Evolutionary conservation across 1,140 invertebrate species (phyloP).

Genomic region (Ruditapes philippinarum): DNA sequence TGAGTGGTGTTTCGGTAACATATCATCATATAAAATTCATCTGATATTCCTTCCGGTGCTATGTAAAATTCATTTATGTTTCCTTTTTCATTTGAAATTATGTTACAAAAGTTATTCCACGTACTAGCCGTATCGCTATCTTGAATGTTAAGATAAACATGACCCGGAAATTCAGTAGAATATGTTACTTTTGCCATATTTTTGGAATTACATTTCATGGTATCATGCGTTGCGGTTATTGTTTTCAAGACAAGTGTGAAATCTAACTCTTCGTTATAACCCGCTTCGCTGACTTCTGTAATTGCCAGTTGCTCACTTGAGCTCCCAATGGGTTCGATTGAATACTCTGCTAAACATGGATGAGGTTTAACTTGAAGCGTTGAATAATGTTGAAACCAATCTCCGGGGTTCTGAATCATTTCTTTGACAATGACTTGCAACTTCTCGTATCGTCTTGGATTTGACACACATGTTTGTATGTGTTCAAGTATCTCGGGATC

Average conservation of each 20-base stretch:
- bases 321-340: background rate
- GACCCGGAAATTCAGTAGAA: background rate
- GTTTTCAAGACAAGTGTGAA: background rate
- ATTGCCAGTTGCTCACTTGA: background rate
- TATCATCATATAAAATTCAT: background rate
- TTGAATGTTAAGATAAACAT: background rate
- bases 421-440: background rate
- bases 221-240: background rate
- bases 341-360: background rate
- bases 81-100: background rate
- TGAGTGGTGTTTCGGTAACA: background rate
- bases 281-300: background rate
- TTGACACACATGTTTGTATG: background rate
- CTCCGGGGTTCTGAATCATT: background rate
- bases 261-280: background rate
- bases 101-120: background rate
- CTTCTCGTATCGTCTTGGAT: background rate
- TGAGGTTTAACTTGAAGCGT: background rate
- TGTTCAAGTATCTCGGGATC: background rate
- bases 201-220: background rate
- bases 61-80: background rate
- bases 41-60: background rate
- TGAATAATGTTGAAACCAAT: background rate
- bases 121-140: background rate
- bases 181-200: background rate